Evolutionary conservation across 2,888 invertebrate species (phyloP).

Genomic region (Eilema caniola): DNA sequence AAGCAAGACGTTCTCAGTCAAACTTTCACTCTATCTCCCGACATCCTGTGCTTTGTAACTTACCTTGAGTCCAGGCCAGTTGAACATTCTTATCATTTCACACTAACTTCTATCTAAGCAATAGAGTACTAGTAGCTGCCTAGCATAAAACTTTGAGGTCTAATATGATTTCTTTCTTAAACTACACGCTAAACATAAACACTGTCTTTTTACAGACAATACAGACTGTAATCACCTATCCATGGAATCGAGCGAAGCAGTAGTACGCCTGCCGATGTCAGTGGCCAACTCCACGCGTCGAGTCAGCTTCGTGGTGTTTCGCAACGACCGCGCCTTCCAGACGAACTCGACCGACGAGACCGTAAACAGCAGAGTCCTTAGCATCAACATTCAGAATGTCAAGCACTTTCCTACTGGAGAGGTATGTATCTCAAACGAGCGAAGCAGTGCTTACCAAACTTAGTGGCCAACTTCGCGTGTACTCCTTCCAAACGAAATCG

Average conservation of each 20-base stretch:
- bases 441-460: too few species aligned
- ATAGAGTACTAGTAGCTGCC: too few species aligned
- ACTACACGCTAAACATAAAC: not conserved
- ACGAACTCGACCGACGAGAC: slow-evolving; percentile 32
- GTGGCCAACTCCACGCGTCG: slow-evolving; percentile 63
- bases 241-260: slow-evolving; percentile 67
- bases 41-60: too few species aligned
- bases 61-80: too few species aligned
- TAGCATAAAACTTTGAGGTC: too few species aligned
- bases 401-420: slow-evolving; percentile 70
- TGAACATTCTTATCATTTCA: too few species aligned
- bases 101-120: too few species aligned
- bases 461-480: too few species aligned
- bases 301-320: slow-evolving; percentile 81
- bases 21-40: too few species aligned
- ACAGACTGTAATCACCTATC: slow-evolving; percentile 60
- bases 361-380: slow-evolving; percentile 83
- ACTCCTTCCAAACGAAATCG: too few species aligned
- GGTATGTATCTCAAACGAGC: slow-evolving; percentile 62
- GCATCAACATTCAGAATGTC: slow-evolving; percentile 75
- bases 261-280: slow-evolving; percentile 74
- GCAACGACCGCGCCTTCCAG: slow-evolving; percentile 79
- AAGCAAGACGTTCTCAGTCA: too few species aligned
- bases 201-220: slow-evolving; percentile 60
- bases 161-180: too few species aligned